phyloP scores from a whole-genome alignment of 2,113 vertebrate genomes.

The Eubucco bourcierii region DNA sequence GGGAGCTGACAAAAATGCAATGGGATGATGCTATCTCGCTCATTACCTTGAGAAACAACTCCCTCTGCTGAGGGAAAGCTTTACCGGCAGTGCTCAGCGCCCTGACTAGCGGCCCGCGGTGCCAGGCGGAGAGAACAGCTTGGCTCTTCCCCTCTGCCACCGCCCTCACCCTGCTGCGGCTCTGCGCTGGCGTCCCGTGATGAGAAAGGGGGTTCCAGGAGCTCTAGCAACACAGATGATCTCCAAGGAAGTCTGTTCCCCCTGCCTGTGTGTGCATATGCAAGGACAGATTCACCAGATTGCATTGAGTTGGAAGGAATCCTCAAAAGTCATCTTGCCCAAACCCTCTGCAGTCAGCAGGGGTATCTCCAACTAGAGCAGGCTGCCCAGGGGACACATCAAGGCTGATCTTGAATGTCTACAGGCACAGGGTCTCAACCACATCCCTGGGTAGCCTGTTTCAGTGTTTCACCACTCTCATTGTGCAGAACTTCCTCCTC shows the following conservation, averaged over 20 bases:
- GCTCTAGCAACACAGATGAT: fast-evolving
- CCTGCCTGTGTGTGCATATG: fast-evolving
- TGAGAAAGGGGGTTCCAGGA: not conserved
- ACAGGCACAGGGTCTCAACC: too few relatives aligned
- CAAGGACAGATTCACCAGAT: not conserved
- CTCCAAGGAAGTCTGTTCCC: not conserved
- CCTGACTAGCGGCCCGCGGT: not conserved
- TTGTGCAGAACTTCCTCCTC: too few relatives aligned
- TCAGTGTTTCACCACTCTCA: too few relatives aligned
- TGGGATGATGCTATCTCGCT: conserved; percentile 55
- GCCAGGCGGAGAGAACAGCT: not conserved
- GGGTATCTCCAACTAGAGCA: too few relatives aligned
- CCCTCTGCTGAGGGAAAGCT: conserved; percentile 70
- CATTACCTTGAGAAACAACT: conserved; percentile 71
- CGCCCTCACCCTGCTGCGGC: not conserved
- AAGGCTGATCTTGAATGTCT: too few relatives aligned
- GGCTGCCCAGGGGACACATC: too few relatives aligned
- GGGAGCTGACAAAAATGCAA: conserved; percentile 54
- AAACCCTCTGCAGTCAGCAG: too few relatives aligned
- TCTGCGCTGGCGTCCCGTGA: not conserved
- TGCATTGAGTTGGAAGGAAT: too few relatives aligned
- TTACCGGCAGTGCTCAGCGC: conserved; percentile 28
- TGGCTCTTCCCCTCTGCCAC: not conserved
- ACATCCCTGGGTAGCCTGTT: too few relatives aligned
- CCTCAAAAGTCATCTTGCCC: too few relatives aligned